A percentile compares a stretch with the other conserved stretches of the same genome.
phyloP scores from a whole-genome alignment of 1,140 invertebrate genomes.

The Trichoplusia ni region DNA sequence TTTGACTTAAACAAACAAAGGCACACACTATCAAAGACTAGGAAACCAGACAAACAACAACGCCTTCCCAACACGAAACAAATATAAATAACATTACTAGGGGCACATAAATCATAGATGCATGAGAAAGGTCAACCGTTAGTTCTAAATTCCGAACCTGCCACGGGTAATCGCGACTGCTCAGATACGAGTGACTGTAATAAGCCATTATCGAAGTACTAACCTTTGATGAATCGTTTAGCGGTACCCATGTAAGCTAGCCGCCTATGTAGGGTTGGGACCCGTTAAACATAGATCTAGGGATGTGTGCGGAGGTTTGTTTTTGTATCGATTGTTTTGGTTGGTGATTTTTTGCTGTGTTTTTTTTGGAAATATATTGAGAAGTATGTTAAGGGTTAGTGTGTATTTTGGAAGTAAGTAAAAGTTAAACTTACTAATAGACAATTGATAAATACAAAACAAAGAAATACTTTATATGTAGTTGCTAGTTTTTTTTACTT shows the following conservation, averaged over 20 bases:
- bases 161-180: constrained; percentile 57
- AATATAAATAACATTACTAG: constrained; percentile 38
- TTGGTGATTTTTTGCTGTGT: too few species aligned
- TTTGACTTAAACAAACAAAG: too few species aligned
- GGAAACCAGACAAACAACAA: neutral
- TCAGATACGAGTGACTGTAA: constrained; percentile 52
- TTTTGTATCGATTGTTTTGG: neutral
- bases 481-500: too few species aligned
- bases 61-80: neutral
- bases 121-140: constrained; percentile 46
- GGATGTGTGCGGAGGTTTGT: constrained; percentile 36
- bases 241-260: constrained; percentile 69
- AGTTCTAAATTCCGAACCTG: constrained; percentile 54
- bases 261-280: constrained; percentile 64
- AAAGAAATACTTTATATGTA: too few species aligned
- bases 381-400: too few species aligned
- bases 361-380: too few species aligned
- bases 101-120: constrained; percentile 37
- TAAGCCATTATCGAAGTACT: constrained; percentile 61
- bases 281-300: constrained; percentile 64
- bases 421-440: too few species aligned
- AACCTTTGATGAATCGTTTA: constrained; percentile 72
- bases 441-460: too few species aligned
- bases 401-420: too few species aligned
- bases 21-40: too few species aligned